phyloP scores from a whole-genome alignment of 2,113 vertebrate species.

The Engraulis encrasicolus region DNA sequence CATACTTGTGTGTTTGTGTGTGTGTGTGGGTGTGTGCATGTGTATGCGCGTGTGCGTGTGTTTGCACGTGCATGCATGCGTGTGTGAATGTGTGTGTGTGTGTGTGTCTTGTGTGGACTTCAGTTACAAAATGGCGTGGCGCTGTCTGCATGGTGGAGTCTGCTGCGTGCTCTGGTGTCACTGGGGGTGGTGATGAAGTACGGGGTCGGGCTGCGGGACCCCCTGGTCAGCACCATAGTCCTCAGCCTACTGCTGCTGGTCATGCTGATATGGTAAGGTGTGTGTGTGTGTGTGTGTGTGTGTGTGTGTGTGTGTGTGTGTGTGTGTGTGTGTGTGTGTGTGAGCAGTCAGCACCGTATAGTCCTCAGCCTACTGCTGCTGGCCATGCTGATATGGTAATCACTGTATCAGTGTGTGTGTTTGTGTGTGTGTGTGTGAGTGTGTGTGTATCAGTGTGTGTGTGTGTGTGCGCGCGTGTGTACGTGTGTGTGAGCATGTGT shows the following conservation, averaged over 20 bases:
- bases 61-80: too few species aligned
- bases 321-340: constrained; percentile 3
- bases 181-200: constrained; percentile 60
- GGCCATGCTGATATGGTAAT: constrained; percentile 51
- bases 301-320: constrained; percentile 6
- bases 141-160: constrained; percentile 64
- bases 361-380: constrained; percentile 56
- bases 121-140: constrained; percentile 71
- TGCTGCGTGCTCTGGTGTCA: constrained; percentile 51
- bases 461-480: constrained; percentile 9
- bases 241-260: constrained; percentile 53
- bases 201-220: constrained; percentile 45
- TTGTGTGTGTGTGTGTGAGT: background rate
- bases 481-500: background rate
- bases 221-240: constrained; percentile 54
- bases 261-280: constrained; percentile 50
- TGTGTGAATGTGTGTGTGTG: background rate
- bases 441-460: constrained; percentile 6
- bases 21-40: too few species aligned
- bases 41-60: background rate
- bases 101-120: constrained; percentile 13
- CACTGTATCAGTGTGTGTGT: too few species aligned
- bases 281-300: background rate
- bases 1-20: too few species aligned
- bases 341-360: background rate